phyloP scores from a whole-genome alignment of 2,888 invertebrate species.

The Hirtodrosophila trivittata region DNA sequence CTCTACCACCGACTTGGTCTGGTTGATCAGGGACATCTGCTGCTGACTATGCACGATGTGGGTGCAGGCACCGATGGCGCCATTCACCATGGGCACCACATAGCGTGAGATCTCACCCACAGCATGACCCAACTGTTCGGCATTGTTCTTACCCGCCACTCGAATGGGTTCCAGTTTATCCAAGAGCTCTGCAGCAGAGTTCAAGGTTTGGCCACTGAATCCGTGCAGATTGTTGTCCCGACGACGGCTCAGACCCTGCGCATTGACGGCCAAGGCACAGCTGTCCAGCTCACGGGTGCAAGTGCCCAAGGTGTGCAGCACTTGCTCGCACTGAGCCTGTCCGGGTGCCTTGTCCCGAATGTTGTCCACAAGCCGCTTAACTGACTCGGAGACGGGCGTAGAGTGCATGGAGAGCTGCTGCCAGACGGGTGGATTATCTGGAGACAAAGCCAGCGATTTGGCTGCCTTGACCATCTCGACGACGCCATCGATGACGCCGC shows the following conservation, averaged over 20 bases:
- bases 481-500: constrained; percentile 91
- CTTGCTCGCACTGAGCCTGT: constrained; percentile 95
- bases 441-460: constrained; percentile 93
- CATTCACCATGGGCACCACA: constrained; percentile 93
- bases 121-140: constrained; percentile 96
- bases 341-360: constrained; percentile 98
- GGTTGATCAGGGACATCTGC: constrained; percentile 94
- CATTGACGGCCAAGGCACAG: constrained; percentile 94
- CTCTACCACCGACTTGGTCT: constrained; percentile 97
- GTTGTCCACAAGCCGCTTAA: constrained; percentile 95
- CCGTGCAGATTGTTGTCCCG: constrained; percentile 90
- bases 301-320: constrained; percentile 90
- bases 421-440: constrained; percentile 97
- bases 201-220: constrained; percentile 91
- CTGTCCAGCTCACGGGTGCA: constrained; percentile 93
- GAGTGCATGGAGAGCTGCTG: constrained; percentile 96
- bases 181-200: constrained; percentile 90
- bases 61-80: constrained; percentile 94
- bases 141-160: constrained; percentile 93
- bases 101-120: constrained; percentile 90
- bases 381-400: constrained; percentile 97
- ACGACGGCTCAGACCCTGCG: constrained; percentile 89
- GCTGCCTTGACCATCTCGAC: constrained; percentile 96
- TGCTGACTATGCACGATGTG: constrained; percentile 94
- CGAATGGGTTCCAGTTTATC: constrained; percentile 94